Percentiles rank a stretch among this genome's conserved stretches.
Evolutionary conservation across 2,113 vertebrate genomes (phyloP).

Genomic region (Leucoraja erinaceus): DNA sequence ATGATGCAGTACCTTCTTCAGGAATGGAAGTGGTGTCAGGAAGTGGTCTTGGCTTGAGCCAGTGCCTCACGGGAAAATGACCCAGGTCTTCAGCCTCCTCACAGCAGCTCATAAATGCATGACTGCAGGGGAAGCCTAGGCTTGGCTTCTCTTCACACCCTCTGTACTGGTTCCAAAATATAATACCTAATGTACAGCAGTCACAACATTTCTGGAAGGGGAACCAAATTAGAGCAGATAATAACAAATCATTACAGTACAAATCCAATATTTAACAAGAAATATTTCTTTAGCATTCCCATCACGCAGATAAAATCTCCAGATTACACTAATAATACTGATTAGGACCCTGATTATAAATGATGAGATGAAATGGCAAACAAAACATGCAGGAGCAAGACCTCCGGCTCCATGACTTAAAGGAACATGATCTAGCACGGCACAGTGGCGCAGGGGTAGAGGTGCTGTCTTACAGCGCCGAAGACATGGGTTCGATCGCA

Average conservation of each 20-base stretch:
- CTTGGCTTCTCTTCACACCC: slow-evolving; percentile 66
- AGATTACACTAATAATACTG: not conserved
- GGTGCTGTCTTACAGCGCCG: too few relatives aligned
- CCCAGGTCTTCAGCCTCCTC: slow-evolving; percentile 61
- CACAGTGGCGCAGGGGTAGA: too few relatives aligned
- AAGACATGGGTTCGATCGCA: too few relatives aligned
- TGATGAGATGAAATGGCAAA: not conserved
- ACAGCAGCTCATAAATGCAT: slow-evolving; percentile 82
- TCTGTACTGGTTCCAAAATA: slow-evolving; percentile 56
- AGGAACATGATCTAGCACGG: not conserved
- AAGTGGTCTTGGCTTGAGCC: slow-evolving; percentile 59
- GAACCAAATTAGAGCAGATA: not conserved
- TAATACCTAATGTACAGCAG: slow-evolving; percentile 78
- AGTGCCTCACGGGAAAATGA: slow-evolving; percentile 57
- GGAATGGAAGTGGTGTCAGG: slow-evolving; percentile 56
- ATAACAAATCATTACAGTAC: not conserved
- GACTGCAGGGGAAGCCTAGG: slow-evolving; percentile 78
- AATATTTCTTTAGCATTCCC: not conserved
- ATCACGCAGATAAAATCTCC: not conserved
- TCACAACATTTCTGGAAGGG: slow-evolving; percentile 75
- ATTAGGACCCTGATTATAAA: not conserved
- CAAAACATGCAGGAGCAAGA: not conserved
- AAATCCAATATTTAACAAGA: not conserved
- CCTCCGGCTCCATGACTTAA: not conserved
- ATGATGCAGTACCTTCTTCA: slow-evolving; percentile 58